Conservation (phyloP, 2,888 invertebrate genomes). For the Epirrhoe alternata region DNA sequence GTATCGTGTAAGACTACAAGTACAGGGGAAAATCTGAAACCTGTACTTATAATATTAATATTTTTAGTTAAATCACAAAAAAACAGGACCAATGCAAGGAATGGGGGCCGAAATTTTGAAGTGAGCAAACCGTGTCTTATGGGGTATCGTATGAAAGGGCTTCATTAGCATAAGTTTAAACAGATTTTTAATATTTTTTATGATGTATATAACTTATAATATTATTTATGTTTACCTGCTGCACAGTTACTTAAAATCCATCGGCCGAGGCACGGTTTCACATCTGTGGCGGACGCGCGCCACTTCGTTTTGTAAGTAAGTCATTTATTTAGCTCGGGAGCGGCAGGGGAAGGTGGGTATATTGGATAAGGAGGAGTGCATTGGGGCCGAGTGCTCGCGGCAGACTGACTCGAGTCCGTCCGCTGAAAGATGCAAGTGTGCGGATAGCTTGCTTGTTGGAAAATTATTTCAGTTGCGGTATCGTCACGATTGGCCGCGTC, state of each 20-base stretch:
- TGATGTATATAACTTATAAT: too few species aligned
- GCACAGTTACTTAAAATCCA: background rate
- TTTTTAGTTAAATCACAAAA: too few species aligned
- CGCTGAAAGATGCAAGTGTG: background rate
- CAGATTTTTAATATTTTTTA: too few species aligned
- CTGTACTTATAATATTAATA: too few species aligned
- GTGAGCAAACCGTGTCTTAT: too few species aligned
- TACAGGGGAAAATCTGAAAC: too few species aligned
- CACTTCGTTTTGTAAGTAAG: background rate
- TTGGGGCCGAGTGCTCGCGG: background rate
- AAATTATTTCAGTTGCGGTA: conserved; percentile 12
- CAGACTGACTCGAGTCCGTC: background rate
- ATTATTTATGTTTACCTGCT: background rate
- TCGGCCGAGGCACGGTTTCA: background rate
- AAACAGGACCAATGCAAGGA: too few species aligned
- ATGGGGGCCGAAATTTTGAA: too few species aligned
- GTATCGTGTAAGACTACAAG: too few species aligned
- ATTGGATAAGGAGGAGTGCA: background rate
- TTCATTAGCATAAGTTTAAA: too few species aligned
- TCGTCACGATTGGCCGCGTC: background rate
- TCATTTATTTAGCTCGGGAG: background rate
- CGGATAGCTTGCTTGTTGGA: background rate
- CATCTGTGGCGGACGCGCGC: background rate
- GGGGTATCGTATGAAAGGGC: too few species aligned
- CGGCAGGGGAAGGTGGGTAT: background rate